phyloP scores from a whole-genome alignment of 2,113 vertebrate genomes.

The Ceyx cyanopectus region DNA sequence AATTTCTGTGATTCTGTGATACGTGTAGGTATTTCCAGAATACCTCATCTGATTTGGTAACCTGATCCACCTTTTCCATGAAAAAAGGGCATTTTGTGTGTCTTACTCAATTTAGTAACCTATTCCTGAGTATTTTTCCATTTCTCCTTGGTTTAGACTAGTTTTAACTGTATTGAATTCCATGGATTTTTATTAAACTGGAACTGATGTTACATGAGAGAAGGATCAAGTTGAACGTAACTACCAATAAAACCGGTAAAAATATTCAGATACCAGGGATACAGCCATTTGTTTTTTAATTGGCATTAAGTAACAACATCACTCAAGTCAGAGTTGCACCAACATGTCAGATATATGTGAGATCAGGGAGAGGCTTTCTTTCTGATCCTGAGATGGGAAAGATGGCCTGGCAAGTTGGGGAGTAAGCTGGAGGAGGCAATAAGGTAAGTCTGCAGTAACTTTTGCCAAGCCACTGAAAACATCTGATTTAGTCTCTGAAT shows the following conservation, averaged over 20 bases:
- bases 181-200: not conserved
- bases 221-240: not conserved
- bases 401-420: not conserved
- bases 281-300: not conserved
- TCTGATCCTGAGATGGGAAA: not conserved
- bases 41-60: slow-evolving; percentile 41
- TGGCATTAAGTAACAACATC: not conserved
- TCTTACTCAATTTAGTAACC: slow-evolving; percentile 21
- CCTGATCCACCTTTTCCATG: not conserved
- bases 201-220: not conserved
- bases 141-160: not conserved
- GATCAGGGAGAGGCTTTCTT: not conserved
- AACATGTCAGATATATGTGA: rapidly evolving
- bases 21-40: not conserved
- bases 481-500: not conserved
- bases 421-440: not conserved
- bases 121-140: slow-evolving; percentile 18
- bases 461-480: not conserved
- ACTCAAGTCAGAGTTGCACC: not conserved
- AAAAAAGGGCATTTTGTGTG: not conserved
- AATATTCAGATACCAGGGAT: not conserved
- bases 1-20: not conserved
- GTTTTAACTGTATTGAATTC: not conserved
- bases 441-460: not conserved
- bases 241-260: not conserved